phyloP scores from a whole-genome alignment of 2,888 invertebrate genomes.

The Phlogophora meticulosa region DNA sequence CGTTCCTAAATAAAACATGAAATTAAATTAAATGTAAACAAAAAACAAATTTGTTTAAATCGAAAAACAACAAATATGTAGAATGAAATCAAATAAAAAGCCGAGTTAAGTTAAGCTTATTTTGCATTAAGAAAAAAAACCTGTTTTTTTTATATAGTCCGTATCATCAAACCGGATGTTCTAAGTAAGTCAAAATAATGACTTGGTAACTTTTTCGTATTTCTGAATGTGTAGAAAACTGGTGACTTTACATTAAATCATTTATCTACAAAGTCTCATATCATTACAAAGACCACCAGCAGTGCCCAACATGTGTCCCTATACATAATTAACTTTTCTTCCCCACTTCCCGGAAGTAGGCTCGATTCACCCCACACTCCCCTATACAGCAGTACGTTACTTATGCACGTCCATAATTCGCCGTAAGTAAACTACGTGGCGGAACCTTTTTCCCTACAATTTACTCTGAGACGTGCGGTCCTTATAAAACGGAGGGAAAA shows the following conservation, averaged over 20 bases:
- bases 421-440: slow-evolving; percentile 69
- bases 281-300: slow-evolving; percentile 13
- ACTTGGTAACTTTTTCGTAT: neutral
- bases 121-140: too few relatives aligned
- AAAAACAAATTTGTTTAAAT: too few relatives aligned
- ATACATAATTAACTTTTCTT: slow-evolving; percentile 50
- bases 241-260: neutral
- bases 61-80: too few relatives aligned
- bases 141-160: too few relatives aligned
- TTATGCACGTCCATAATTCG: slow-evolving; percentile 64
- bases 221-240: too few relatives aligned
- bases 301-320: slow-evolving; percentile 18
- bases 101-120: too few relatives aligned
- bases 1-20: too few relatives aligned
- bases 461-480: slow-evolving; percentile 70
- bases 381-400: slow-evolving; percentile 44
- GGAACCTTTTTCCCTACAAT: slow-evolving; percentile 73
- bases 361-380: slow-evolving; percentile 18
- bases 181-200: too few relatives aligned
- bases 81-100: too few relatives aligned
- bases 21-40: too few relatives aligned
- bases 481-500: slow-evolving; percentile 67
- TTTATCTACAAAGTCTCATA: neutral
- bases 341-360: slow-evolving; percentile 18
- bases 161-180: too few relatives aligned